Conservation (phyloP, 2,888 invertebrate species). For the Pristionchus japonicus region DNA sequence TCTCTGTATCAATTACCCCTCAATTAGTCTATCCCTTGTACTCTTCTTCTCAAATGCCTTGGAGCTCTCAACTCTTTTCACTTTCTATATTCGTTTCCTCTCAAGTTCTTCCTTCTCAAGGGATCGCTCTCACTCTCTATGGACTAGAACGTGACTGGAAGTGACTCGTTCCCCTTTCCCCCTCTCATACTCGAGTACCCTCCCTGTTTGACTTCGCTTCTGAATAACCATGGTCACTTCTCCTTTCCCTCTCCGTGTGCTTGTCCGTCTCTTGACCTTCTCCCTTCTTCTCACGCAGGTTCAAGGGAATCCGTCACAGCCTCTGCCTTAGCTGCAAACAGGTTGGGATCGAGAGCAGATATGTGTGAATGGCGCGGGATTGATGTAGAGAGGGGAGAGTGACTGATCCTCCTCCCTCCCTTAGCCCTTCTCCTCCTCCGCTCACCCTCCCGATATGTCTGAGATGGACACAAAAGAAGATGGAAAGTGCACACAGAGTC, state of each 20-base stretch:
- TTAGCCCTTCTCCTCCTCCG: not conserved
- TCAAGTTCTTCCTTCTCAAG: slow-evolving; percentile 25
- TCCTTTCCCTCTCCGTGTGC: not conserved
- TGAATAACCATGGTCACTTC: not conserved
- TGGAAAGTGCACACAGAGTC: slow-evolving; percentile 18
- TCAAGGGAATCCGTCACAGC: slow-evolving; percentile 29
- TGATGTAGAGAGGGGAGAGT: not conserved
- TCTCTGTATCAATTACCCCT: slow-evolving; percentile 31
- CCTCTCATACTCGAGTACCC: not conserved
- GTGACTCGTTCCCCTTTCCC: slow-evolving; percentile 7
- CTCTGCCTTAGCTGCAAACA: slow-evolving; percentile 3
- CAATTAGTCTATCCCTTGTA: slow-evolving; percentile 27
- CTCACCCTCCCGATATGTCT: slow-evolving; percentile 28
- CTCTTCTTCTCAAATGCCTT: not conserved
- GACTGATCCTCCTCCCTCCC: slow-evolving; percentile 17
- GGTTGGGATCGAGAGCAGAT: slow-evolving; percentile 23
- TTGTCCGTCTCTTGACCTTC: slow-evolving; percentile 14
- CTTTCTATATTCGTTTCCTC: slow-evolving; percentile 28
- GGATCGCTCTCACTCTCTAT: not conserved
- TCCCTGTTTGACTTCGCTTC: slow-evolving; percentile 12
- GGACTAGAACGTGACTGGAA: slow-evolving; percentile 33
- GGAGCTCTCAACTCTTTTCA: slow-evolving; percentile 13
- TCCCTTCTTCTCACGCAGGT: not conserved
- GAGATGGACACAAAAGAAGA: slow-evolving; percentile 16
- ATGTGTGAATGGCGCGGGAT: slow-evolving; percentile 40